Conservation (phyloP, 2,113 vertebrate species). For the Hyla sarda region DNA sequence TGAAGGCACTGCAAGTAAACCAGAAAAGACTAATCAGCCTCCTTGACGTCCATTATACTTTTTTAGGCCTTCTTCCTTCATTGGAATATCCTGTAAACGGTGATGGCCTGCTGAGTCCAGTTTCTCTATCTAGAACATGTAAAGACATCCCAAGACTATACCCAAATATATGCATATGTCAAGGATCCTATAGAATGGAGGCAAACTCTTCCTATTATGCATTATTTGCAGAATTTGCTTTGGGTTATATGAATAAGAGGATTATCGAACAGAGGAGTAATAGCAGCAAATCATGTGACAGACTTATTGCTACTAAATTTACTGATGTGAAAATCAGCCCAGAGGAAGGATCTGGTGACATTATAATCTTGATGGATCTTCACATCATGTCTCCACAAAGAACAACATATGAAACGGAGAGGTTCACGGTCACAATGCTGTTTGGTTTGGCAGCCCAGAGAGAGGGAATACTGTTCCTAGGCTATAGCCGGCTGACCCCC, state of each 20-base stretch:
- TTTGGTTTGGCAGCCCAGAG: slow-evolving; percentile 15
- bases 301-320: slow-evolving; percentile 51
- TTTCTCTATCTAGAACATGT: slow-evolving; percentile 54
- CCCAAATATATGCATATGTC: slow-evolving; percentile 61
- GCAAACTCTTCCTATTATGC: slow-evolving; percentile 52
- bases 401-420: slow-evolving; percentile 28
- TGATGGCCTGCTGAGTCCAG: slow-evolving; percentile 55
- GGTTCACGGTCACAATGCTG: slow-evolving; percentile 53
- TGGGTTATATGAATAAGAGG: slow-evolving; percentile 49
- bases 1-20: slow-evolving; percentile 50
- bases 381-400: slow-evolving; percentile 25
- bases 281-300: slow-evolving; percentile 27
- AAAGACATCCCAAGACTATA: slow-evolving; percentile 55
- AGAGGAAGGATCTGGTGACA: slow-evolving; percentile 27
- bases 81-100: slow-evolving; percentile 19
- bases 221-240: slow-evolving; percentile 61
- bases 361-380: slow-evolving; percentile 44
- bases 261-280: slow-evolving; percentile 40
- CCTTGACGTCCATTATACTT: slow-evolving; percentile 58
- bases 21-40: slow-evolving; percentile 60
- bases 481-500: slow-evolving; percentile 55
- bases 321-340: slow-evolving; percentile 43
- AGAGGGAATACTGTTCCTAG: slow-evolving; percentile 55
- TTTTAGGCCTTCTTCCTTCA: slow-evolving; percentile 46
- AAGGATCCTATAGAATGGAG: slow-evolving; percentile 36